Percentiles rank a stretch among this genome's conserved stretches.
Conservation (phyloP, 2,888 invertebrate genomes). For the Nomada hirtipes region DNA sequence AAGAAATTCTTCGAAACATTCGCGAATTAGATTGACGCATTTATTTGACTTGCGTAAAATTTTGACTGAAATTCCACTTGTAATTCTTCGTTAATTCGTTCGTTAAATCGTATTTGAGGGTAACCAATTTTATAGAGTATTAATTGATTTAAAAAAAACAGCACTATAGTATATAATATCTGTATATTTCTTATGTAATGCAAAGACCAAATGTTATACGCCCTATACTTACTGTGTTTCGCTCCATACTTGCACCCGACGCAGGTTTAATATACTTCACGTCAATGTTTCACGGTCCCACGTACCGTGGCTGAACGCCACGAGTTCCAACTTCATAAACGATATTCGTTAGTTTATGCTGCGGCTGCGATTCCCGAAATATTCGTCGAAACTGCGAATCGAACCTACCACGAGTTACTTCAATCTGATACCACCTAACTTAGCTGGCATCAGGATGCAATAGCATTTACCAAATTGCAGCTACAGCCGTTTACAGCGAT, state of each 20-base stretch:
- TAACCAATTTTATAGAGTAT: too few relatives aligned
- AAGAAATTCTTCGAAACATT: too few relatives aligned
- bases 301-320: constrained; percentile 30
- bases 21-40: too few relatives aligned
- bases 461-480: constrained; percentile 65
- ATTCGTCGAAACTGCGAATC: constrained; percentile 60
- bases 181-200: too few relatives aligned
- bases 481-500: constrained; percentile 48
- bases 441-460: constrained; percentile 66
- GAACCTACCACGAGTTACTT: constrained; percentile 56
- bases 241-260: background rate
- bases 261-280: constrained; percentile 26
- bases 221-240: background rate
- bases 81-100: too few relatives aligned
- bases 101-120: too few relatives aligned
- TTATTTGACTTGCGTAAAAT: too few relatives aligned
- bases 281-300: constrained; percentile 8
- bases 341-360: constrained; percentile 50
- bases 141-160: too few relatives aligned
- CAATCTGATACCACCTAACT: constrained; percentile 66
- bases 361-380: constrained; percentile 55
- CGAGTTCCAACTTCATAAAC: constrained; percentile 41
- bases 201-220: too few relatives aligned
- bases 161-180: too few relatives aligned
- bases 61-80: too few relatives aligned